Evolutionary conservation across 2,797 vertebrate genomes (phyloP).

Genomic region (Notamacropus eugenii): DNA sequence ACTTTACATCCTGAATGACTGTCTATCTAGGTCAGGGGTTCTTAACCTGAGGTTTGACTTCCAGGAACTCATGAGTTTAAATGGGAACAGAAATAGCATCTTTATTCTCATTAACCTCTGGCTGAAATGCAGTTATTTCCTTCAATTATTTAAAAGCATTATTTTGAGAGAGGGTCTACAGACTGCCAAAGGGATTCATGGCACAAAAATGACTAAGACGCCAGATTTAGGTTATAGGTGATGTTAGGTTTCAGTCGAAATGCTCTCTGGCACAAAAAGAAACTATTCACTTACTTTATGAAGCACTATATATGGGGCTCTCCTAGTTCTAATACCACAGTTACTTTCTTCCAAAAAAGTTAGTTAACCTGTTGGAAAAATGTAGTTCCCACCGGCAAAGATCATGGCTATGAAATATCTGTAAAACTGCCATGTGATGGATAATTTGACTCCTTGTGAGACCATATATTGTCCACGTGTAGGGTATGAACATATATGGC

Average conservation of each 20-base stretch:
- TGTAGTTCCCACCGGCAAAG: conserved; percentile 24
- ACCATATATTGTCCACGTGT: not conserved
- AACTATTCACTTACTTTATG: not conserved
- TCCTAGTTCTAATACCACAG: not conserved
- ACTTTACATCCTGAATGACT: not conserved
- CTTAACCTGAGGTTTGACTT: not conserved
- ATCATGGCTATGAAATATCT: not conserved
- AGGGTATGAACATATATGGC: not conserved
- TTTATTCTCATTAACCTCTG: not conserved
- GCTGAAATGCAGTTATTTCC: not conserved
- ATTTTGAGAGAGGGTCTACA: not conserved
- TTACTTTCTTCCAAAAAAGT: not conserved
- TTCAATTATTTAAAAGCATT: not conserved
- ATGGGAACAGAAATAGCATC: not conserved
- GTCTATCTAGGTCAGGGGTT: not conserved
- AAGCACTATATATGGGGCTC: not conserved
- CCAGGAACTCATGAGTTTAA: not conserved
- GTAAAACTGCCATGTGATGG: not conserved
- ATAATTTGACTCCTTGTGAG: not conserved
- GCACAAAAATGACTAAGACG: not conserved
- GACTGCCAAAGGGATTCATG: not conserved
- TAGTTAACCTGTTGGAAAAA: not conserved
- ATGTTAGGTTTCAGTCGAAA: not conserved
- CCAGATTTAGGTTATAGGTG: not conserved
- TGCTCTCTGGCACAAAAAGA: not conserved